Percentiles rank a stretch among this genome's conserved stretches.
Conservation (phyloP, 2,113 vertebrate species). For the Entelurus aequoreus region DNA sequence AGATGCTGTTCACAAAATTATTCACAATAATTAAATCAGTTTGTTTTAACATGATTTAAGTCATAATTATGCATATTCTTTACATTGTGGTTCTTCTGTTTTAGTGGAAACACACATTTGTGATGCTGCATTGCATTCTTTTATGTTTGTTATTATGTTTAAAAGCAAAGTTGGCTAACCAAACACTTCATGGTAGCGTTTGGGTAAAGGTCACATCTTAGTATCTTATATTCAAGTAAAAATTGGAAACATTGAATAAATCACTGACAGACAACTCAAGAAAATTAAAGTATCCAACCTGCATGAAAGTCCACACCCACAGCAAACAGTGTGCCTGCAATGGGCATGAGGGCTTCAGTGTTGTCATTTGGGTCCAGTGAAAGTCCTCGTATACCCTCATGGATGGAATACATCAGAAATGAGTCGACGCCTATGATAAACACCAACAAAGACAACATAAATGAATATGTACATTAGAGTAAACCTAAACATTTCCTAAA, state of each 20-base stretch:
- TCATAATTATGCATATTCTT: too few species aligned
- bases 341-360: conserved; percentile 91
- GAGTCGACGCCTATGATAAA: conserved; percentile 83
- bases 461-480: too few species aligned
- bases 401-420: conserved; percentile 95
- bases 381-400: conserved; percentile 93
- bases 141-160: neutral
- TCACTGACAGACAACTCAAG: too few species aligned
- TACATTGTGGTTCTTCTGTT: too few species aligned
- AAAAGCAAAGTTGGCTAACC: neutral
- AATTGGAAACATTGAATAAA: neutral
- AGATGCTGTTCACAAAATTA: too few species aligned
- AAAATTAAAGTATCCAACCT: conserved; percentile 66
- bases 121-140: too few species aligned
- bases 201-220: neutral
- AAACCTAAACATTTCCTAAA: too few species aligned
- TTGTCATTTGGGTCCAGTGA: conserved; percentile 90
- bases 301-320: conserved; percentile 97
- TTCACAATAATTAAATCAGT: too few species aligned
- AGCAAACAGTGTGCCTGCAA: conserved; percentile 92
- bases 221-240: too few species aligned
- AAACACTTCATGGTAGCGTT: neutral
- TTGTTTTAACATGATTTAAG: too few species aligned
- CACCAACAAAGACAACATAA: neutral
- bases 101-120: too few species aligned